Evolutionary conservation across 2,113 vertebrate genomes (phyloP).

Genomic region (Lophius piscatorius): DNA sequence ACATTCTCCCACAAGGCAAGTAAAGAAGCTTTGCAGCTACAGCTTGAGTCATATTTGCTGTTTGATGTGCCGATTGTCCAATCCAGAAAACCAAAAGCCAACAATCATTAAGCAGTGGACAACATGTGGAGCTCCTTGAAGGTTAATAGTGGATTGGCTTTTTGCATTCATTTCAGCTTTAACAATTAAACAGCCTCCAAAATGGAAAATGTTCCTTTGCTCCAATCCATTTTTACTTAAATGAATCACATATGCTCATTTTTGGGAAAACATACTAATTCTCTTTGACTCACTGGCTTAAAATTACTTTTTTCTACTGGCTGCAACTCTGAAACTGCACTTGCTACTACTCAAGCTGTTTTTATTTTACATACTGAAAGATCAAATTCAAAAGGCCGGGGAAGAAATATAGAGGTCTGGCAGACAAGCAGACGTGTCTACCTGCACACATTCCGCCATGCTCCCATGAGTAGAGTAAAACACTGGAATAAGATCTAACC

Average conservation of each 20-base stretch:
- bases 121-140: slow-evolving; percentile 15
- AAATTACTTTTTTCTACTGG: slow-evolving; percentile 5
- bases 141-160: slow-evolving; percentile 32
- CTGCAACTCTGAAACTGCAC: slow-evolving; percentile 11
- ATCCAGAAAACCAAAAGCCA: slow-evolving; percentile 33
- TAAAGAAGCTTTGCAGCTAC: not conserved
- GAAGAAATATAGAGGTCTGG: slow-evolving; percentile 35
- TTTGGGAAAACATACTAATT: slow-evolving; percentile 15
- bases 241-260: slow-evolving; percentile 31
- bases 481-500: slow-evolving; percentile 46
- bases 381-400: slow-evolving; percentile 17
- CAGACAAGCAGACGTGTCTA: slow-evolving; percentile 31
- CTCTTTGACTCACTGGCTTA: slow-evolving; percentile 4
- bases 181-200: slow-evolving; percentile 27
- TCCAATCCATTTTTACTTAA: slow-evolving; percentile 31
- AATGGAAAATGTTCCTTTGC: slow-evolving; percentile 24
- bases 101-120: slow-evolving; percentile 36
- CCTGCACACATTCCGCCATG: slow-evolving; percentile 21
- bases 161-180: too few relatives aligned
- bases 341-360: slow-evolving; percentile 17
- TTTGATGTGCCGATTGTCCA: slow-evolving; percentile 14
- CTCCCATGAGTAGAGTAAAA: slow-evolving; percentile 36
- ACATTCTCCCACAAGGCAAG: not conserved
- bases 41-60: too few relatives aligned
- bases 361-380: slow-evolving; percentile 15